phyloP scores from a whole-genome alignment of 30 jellyfish, hydroid and myxozoan species.

The Calvadosia cruxmelitensis region DNA sequence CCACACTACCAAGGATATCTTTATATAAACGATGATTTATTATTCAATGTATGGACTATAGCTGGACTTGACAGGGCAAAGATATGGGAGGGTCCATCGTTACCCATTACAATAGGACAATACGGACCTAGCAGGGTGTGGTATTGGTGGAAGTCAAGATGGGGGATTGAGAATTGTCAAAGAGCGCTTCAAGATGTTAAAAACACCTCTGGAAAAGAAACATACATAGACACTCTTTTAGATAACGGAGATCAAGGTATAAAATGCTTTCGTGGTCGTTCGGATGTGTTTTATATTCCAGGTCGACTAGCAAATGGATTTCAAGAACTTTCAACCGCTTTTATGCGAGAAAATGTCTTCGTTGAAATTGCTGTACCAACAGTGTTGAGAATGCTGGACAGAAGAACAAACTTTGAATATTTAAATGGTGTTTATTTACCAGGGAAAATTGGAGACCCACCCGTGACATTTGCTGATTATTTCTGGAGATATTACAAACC shows the following conservation, averaged over 20 bases:
- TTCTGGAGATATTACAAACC: conserved; percentile 55
- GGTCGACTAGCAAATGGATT: conserved; percentile 18
- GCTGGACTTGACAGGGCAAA: conserved; percentile 17
- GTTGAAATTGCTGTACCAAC: conserved; percentile 98
- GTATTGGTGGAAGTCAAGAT: conserved; percentile 92
- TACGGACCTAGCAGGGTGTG: conserved; percentile 39
- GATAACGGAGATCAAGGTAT: conserved; percentile 26
- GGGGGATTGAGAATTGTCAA: conserved; percentile 75
- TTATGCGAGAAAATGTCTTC: conserved; percentile 61
- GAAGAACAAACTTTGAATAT: conserved; percentile 17
- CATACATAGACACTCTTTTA: no score
- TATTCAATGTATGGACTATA: conserved; percentile 71
- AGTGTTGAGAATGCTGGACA: conserved; percentile 57
- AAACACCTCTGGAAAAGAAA: background rate
- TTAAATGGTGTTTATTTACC: conserved; percentile 78
- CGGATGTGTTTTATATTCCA: conserved; percentile 89
- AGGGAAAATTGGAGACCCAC: conserved; percentile 67
- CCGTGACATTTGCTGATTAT: conserved; percentile 47
- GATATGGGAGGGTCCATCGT: conserved; percentile 90
- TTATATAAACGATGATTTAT: conserved; percentile 68
- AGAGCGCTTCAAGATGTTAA: conserved; percentile 38
- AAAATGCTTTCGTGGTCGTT: conserved; percentile 83
- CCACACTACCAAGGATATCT: conserved; percentile 48
- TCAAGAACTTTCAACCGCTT: conserved; percentile 45
- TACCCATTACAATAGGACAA: conserved; percentile 48